Evolutionary conservation across 2,113 vertebrate species (phyloP), one percentile per base, ranked within the genome.

Genomic region (Chinchilla lanigera): DNA sequence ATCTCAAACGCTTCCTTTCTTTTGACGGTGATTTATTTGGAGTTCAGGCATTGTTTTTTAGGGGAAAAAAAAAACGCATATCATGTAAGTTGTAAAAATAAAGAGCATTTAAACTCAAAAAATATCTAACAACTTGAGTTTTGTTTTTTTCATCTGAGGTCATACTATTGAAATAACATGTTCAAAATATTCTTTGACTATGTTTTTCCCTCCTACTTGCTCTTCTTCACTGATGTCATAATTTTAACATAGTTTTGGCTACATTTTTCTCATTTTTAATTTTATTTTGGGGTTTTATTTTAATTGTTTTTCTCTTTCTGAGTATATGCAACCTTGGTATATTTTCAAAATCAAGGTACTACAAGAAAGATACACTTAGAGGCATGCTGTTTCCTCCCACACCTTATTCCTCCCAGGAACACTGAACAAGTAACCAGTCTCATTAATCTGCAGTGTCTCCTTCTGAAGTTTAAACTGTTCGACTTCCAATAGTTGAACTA

Each of bases 311-410:
- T 22, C 3, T 65, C 8, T 63, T 78, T 60, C 56, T 84, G 54
- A 44, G 22, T 65, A 58, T 86, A 12, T 60, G 30, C 54, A 47
- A 67, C 4, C 44, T 38, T 28, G 28, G 28, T 9, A 78, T 35
- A 9, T 4, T 65, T 90, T 80, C 11, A 38, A 78, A 61, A 83
- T 90, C 28, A 90, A 1, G 47, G 78, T n/a, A 38, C 11, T 41
- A 63, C 9, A 17, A 8, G 65, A 75, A 35, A 56, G 11, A 54
- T 30, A 41, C 71, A 56, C 63, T n/a, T 81, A 7, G 14, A 67
- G 22, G 12, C 17, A 0, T 50, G 24, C 13, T 4, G 26, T 1
- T 13, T 19, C 12, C 9, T 41, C 11, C 1, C 5, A 22, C 14
- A 63, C 0, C 5, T 22, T 30, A 1, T 69, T 47, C 4, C 73